Evolutionary conservation across 2,888 invertebrate genomes (phyloP).

Genomic region (Diplazon laetatorius): DNA sequence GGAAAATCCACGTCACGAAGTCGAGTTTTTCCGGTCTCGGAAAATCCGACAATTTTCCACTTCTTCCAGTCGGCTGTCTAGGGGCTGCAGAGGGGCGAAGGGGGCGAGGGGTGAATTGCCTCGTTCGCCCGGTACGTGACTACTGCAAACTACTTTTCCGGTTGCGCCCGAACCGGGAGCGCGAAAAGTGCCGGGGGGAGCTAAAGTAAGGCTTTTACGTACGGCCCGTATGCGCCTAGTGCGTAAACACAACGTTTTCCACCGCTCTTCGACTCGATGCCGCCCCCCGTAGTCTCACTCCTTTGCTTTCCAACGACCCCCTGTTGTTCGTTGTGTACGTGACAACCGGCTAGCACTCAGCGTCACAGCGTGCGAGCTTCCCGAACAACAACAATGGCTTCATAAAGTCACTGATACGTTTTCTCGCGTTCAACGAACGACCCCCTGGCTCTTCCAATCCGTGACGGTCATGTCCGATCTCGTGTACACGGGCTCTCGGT

Average conservation of each 20-base stretch:
- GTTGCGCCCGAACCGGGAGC: constrained; percentile 16
- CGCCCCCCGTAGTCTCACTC: not conserved
- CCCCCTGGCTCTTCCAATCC: constrained; percentile 20
- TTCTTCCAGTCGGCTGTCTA: not conserved
- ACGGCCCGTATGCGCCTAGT: not conserved
- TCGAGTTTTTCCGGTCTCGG: not conserved
- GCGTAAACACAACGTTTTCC: constrained; percentile 31
- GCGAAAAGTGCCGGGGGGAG: constrained; percentile 13
- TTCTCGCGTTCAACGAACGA: constrained; percentile 14
- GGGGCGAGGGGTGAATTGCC: constrained; percentile 33
- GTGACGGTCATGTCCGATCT: constrained; percentile 1
- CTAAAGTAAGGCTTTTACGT: constrained; percentile 1
- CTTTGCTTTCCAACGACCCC: not conserved
- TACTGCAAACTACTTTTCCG: constrained; percentile 44
- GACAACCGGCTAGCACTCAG: constrained; percentile 9
- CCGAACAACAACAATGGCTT: constrained; percentile 4
- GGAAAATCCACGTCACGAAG: not conserved
- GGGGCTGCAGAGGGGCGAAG: too few relatives aligned
- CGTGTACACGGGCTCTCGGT: not conserved
- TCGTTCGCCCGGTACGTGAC: constrained; percentile 38
- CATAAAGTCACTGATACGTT: constrained; percentile 20
- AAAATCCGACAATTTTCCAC: constrained; percentile 5
- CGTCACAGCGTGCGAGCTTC: constrained; percentile 7
- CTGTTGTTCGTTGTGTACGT: constrained; percentile 24
- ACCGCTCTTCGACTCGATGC: constrained; percentile 14